Base-by-base conservation (phyloP, 1,140 invertebrate species). In the Goniozus legneri region DNA sequence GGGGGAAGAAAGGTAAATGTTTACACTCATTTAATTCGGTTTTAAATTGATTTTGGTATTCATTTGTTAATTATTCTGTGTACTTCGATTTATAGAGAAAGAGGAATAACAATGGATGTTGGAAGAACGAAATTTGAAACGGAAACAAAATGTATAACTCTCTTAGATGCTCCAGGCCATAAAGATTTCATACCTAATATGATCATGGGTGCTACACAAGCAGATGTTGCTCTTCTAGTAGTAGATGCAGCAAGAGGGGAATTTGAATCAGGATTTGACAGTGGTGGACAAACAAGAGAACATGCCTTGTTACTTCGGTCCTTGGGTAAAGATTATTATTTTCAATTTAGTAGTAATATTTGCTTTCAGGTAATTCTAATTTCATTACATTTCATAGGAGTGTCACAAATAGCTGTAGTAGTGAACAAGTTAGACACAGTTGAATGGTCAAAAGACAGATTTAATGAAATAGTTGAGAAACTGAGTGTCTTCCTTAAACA, bases 181-280 rank as follows among this genome's bases (percentile, higher is more conserved):
- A 95, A 89, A 78, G 86, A 99, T 75, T 99, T 99, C 67, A 98
- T 99, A 65, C 96, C 97, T 1, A 98, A 98, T 65, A 98, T 99
- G 96, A 99, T 99, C 47, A 94, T 88, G 21, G 95, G 95, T 36
- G 93, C 95, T 19, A 90, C 93, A 8, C 94, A 98, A 76, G 96
- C 97, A 19, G 97, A 99, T 79, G 95, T 95, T 6, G 95, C 94
- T 21, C 77, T 99, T 30, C 77, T 99, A 12, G 97, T 99, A 0
- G 90, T 99, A 1, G 95, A 99, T 81, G 91, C 95, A 8, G 91
- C 88, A 0, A 82, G 86, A 64, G 97, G 97, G 13, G 97, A 98
- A 78, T 99, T 99, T 78, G 97, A 99, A 77, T 96, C 95, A 39
- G 97, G 97, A 3, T 99, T 99, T 75, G 95, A 98, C 62, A 84